These are phyloP conservation scores for Frankliniella fusca DNA, from an alignment of 2,888 invertebrate species.

Conservation along the genomic window DNA sequence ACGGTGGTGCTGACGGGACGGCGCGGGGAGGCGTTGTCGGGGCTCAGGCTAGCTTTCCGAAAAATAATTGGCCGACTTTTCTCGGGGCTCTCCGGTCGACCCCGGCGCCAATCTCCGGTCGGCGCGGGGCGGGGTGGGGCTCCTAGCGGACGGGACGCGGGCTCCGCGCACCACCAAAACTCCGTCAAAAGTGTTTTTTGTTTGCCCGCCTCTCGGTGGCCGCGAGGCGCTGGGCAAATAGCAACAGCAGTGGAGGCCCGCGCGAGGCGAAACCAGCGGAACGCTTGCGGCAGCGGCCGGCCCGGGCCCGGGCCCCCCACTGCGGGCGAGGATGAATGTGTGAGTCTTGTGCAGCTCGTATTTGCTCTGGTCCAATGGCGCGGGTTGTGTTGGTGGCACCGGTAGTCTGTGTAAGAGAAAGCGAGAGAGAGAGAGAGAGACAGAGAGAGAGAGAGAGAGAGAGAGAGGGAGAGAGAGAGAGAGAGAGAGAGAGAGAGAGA, in stretches of 20 bases:
- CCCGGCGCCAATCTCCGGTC: neutral
- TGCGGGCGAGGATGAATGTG: no score
- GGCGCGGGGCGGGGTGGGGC: no score
- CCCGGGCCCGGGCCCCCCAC: no score
- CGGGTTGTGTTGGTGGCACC: neutral
- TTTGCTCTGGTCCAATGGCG: neutral
- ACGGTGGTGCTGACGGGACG: neutral
- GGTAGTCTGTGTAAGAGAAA: neutral
- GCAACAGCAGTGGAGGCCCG: no score
- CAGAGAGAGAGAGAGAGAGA: neutral
- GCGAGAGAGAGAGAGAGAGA: neutral
- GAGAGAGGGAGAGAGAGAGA: neutral
- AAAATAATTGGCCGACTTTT: slow-evolving; percentile 18
- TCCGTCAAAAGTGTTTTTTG: no score
- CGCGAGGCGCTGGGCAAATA: no score
- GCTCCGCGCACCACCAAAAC: no score
- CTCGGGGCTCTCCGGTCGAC: neutral
- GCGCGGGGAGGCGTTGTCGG: neutral
- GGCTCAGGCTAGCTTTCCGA: neutral
- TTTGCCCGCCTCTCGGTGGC: no score
- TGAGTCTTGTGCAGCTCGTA: neutral
- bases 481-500: neutral
- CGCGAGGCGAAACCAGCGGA: no score
- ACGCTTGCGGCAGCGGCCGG: no score
- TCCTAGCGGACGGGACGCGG: no score